Percentiles rank a stretch among this genome's conserved stretches.
phyloP scores from a whole-genome alignment of 2,797 vertebrate species.

The Moxostoma hubbsi region DNA sequence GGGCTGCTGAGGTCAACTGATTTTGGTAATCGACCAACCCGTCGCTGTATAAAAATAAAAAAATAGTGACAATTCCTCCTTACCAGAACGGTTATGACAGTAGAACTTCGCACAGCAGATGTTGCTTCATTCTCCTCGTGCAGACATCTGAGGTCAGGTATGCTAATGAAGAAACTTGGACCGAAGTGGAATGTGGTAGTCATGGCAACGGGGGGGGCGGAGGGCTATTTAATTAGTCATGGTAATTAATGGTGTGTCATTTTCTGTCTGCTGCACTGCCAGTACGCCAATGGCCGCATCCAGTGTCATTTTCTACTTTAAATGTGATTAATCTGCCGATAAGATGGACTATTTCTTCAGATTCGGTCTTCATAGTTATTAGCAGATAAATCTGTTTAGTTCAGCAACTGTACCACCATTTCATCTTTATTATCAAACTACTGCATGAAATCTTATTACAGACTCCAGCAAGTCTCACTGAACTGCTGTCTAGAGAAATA shows the following conservation, averaged over 20 bases:
- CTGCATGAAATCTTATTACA: background rate
- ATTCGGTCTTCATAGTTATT: conserved; percentile 17
- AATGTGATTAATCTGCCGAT: conserved; percentile 48
- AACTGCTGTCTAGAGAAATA: background rate
- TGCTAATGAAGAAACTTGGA: background rate
- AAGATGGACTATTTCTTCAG: conserved; percentile 34
- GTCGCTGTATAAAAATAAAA: too few relatives aligned
- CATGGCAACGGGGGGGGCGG: conserved; percentile 19
- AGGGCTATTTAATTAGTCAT: conserved; percentile 47
- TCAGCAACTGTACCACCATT: background rate
- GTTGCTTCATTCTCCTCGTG: background rate
- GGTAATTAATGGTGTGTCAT: conserved; percentile 54
- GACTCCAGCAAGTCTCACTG: background rate
- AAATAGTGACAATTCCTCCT: too few relatives aligned
- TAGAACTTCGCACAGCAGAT: background rate
- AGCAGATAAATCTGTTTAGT: conserved; percentile 3
- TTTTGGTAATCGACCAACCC: too few relatives aligned
- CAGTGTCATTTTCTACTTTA: conserved; percentile 45
- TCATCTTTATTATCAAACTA: background rate
- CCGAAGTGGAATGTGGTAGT: conserved; percentile 31
- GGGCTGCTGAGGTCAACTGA: too few relatives aligned
- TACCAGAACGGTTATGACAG: background rate
- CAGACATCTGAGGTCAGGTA: background rate
- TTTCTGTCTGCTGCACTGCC: conserved; percentile 40
- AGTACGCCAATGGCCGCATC: conserved; percentile 28